phyloP scores from a whole-genome alignment of 1,140 invertebrate genomes.

The Pentalonia nigronervosa region DNA sequence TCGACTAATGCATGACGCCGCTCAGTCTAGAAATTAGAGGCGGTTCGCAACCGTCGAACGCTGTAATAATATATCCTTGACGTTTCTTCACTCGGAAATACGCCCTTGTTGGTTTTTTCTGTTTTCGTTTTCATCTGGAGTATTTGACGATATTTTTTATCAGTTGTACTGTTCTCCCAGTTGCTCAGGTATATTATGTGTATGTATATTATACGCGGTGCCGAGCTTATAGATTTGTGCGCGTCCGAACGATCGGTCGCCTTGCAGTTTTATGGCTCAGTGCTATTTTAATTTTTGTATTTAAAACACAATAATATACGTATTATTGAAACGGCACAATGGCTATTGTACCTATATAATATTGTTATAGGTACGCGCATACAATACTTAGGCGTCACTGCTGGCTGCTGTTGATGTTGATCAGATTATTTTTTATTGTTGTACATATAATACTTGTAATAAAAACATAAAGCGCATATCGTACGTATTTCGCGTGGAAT shows the following conservation, averaged over 20 bases:
- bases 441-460: neutral
- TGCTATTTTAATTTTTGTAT: conserved; percentile 25
- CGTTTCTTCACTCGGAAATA: neutral
- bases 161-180: neutral
- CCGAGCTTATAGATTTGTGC: neutral
- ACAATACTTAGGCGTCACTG: neutral
- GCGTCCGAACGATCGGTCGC: neutral
- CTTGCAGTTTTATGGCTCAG: neutral
- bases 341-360: neutral
- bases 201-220: neutral
- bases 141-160: neutral
- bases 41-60: neutral
- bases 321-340: conserved; percentile 26
- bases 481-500: neutral
- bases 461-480: conserved; percentile 13
- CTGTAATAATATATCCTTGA: neutral
- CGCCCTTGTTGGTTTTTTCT: neutral
- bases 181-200: neutral
- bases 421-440: conserved; percentile 43
- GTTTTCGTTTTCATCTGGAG: neutral
- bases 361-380: neutral
- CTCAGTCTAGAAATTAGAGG: neutral
- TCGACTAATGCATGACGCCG: conserved; percentile 29
- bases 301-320: neutral
- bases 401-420: neutral